Percentiles rank a stretch among this genome's conserved stretches.
These are phyloP conservation scores for Nephrotoma guestfalica DNA, from an alignment of 2,888 invertebrate genomes.

Conservation along the genomic window DNA sequence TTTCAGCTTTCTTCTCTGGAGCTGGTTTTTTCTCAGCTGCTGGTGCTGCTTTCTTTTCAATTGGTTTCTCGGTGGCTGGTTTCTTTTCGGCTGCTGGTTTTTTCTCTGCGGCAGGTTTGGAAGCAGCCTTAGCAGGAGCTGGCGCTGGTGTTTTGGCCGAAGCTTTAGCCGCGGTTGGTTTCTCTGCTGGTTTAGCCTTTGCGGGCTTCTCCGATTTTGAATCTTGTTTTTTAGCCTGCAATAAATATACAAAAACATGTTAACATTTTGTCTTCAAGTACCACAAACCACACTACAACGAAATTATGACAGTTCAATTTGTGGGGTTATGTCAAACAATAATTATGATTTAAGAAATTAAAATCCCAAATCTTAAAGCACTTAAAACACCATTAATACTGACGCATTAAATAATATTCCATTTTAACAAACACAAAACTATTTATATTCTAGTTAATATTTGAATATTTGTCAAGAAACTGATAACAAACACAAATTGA, in stretches of 20 bases:
- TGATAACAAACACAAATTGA: neutral
- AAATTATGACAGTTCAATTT: neutral
- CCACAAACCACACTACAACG: neutral
- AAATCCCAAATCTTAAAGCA: neutral
- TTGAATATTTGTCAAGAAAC: neutral
- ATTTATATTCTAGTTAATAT: neutral
- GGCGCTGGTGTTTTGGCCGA: constrained; percentile 14
- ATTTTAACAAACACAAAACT: neutral
- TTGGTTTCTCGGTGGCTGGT: constrained; percentile 27
- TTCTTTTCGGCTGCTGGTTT: constrained; percentile 25
- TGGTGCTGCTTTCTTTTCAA: constrained; percentile 26
- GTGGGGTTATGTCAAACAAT: neutral
- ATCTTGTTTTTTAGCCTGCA: constrained; percentile 29
- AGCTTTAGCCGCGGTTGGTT: constrained; percentile 8
- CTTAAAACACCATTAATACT: neutral
- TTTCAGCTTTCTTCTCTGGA: constrained; percentile 18
- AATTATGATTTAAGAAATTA: neutral
- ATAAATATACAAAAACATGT: neutral
- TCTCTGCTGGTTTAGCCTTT: constrained; percentile 18
- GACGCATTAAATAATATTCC: neutral
- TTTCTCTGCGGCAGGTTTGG: constrained; percentile 15
- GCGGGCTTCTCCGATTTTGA: constrained; percentile 19
- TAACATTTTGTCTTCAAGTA: neutral
- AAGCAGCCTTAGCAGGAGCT: neutral
- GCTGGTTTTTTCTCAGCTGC: constrained; percentile 27